Evolutionary conservation across 2,113 vertebrate genomes (phyloP).

Genomic region (Amphiprion ocellaris): DNA sequence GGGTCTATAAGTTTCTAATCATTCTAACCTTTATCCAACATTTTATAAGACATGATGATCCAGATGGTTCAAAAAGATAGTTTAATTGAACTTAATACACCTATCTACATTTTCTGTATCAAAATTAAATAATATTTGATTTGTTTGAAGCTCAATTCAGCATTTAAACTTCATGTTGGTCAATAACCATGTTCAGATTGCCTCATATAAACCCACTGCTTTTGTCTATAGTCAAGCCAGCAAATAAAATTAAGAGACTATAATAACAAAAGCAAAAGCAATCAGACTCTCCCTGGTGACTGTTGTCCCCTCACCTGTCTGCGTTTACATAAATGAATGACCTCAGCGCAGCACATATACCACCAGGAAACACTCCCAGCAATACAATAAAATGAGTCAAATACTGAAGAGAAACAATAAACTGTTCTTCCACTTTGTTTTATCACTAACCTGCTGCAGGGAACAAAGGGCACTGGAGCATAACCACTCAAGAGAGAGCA

Average conservation of each 20-base stretch:
- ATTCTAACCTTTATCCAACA: too few relatives aligned
- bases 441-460: neutral
- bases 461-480: neutral
- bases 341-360: neutral
- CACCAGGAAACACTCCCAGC: neutral
- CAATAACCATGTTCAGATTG: too few relatives aligned
- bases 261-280: neutral
- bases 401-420: neutral
- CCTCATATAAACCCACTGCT: too few relatives aligned
- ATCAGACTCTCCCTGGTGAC: neutral
- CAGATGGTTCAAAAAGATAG: too few relatives aligned
- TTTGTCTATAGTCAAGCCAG: neutral
- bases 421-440: neutral
- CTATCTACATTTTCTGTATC: too few relatives aligned
- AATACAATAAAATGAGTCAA: too few relatives aligned
- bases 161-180: too few relatives aligned
- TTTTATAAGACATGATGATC: too few relatives aligned
- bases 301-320: neutral
- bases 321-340: neutral
- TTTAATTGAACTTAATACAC: too few relatives aligned
- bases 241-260: conserved; percentile 6
- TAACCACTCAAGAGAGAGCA: neutral
- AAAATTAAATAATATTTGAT: too few relatives aligned
- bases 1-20: too few relatives aligned
- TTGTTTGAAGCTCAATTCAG: too few relatives aligned